Base-by-base conservation (phyloP, 2,888 invertebrate species). In the Nudaria mundana region DNA sequence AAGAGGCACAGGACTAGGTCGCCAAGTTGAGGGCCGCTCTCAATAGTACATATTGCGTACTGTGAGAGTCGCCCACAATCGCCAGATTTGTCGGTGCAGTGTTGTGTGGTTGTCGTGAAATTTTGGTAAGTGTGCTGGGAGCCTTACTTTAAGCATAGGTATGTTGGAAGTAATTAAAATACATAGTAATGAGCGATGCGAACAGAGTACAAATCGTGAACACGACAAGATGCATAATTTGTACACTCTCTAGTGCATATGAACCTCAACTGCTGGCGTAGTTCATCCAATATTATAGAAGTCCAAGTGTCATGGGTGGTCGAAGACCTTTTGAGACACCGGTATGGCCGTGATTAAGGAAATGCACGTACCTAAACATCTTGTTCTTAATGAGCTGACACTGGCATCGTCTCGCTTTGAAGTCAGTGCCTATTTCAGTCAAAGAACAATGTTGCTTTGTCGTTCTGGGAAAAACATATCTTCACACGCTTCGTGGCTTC, bases 361-460 rank as follows among this genome's bases (percentile, higher is more conserved):
- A 69, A 67, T 63, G 56, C 56, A 59, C 48, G 48, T 45, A 59
- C 57, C 59, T 66, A 66, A 66, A 67, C 62, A 38, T 63, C 57
- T 67, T 52, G 57, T 52, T 67, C 50, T 66, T 75, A 80, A 81
- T 78, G 74, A 80, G 75, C 67, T 68, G 63, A 67, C 76, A 67
- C n/a, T n/a, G n/a, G n/a, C 64, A 53, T 20, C 20, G 5, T 8
- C 20, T 56, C 55, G 71, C 81, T 82, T 78, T 80, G 80, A 81
- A 78, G 76, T 71, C 70, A n/a, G 52, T 56, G 64, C 68, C 73
- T 81, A 79, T 81, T 73, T 79, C 74, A 75, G 79, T 59, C 59
- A 55, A 64, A 63, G 66, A 73, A 81, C 81, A 81, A 76, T 82
- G 80, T 74, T 68, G 69, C 75, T 80, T 76, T 78, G 76, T 78